phyloP scores from a whole-genome alignment of 2,797 vertebrate genomes.

The Pelodytes ibericus region DNA sequence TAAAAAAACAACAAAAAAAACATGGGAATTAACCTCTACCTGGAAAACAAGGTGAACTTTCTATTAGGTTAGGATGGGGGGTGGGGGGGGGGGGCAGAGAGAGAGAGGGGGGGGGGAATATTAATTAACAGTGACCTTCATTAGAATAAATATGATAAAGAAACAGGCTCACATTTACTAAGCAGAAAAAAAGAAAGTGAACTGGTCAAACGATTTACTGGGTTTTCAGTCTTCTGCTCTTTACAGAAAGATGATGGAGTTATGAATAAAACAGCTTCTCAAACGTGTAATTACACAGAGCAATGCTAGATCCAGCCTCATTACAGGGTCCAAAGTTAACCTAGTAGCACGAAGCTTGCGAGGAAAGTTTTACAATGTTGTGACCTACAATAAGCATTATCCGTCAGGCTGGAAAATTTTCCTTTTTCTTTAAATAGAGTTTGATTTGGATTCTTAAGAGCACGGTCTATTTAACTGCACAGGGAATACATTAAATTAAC shows the following conservation, averaged over 20 bases:
- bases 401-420: no score
- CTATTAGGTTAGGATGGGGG: not conserved
- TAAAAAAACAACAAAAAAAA: not conserved
- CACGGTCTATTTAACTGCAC: no score
- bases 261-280: not conserved
- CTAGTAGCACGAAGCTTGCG: not conserved
- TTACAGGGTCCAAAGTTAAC: not conserved
- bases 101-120: not conserved
- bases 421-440: no score
- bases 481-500: no score
- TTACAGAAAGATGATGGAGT: no score
- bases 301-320: not conserved
- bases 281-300: not conserved
- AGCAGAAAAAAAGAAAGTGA: not conserved
- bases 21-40: slow-evolving; percentile 4
- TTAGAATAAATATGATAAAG: not conserved
- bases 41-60: not conserved
- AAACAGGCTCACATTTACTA: not conserved
- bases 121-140: slow-evolving; percentile 6
- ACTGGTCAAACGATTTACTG: not conserved
- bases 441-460: no score
- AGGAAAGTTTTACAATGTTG: no score
- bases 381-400: no score
- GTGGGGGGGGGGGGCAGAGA: not conserved
- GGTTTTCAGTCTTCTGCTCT: not conserved